Evolutionary conservation across 2,888 invertebrate genomes (phyloP).

Genomic region (Lamproptera curius): DNA sequence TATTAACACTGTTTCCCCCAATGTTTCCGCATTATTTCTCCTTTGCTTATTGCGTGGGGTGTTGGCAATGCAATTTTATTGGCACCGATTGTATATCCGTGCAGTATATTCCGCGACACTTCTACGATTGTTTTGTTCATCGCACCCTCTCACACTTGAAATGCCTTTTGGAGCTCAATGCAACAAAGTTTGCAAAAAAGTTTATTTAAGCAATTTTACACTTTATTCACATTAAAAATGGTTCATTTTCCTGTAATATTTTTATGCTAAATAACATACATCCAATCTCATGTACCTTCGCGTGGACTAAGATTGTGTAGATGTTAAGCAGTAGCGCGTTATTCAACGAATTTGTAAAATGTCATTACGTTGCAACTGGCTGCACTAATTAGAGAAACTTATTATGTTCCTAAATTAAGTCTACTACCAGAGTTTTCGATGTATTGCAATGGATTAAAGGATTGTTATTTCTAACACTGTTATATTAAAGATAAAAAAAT

Average conservation of each 20-base stretch:
- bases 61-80: slow-evolving; percentile 66
- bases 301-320: slow-evolving; percentile 17
- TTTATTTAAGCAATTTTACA: slow-evolving; percentile 8
- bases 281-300: slow-evolving; percentile 11
- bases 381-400: slow-evolving; percentile 11
- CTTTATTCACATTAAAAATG: slow-evolving; percentile 13
- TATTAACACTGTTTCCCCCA: slow-evolving; percentile 75
- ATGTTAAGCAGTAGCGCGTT: slow-evolving; percentile 15
- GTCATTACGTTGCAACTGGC: slow-evolving; percentile 8
- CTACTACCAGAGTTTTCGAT: no score
- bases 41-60: slow-evolving; percentile 70
- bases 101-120: slow-evolving; percentile 62
- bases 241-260: slow-evolving; percentile 3
- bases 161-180: slow-evolving; percentile 31
- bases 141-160: slow-evolving; percentile 47
- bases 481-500: no score
- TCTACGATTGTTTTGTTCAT: slow-evolving; percentile 63
- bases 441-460: no score
- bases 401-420: no score
- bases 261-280: slow-evolving; percentile 12
- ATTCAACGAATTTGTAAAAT: slow-evolving; percentile 11
- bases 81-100: slow-evolving; percentile 67
- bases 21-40: slow-evolving; percentile 72
- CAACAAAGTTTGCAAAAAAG: slow-evolving; percentile 37
- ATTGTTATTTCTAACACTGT: no score